phyloP scores from a whole-genome alignment of 2,888 invertebrate genomes.

The Aricia artaxerxes region DNA sequence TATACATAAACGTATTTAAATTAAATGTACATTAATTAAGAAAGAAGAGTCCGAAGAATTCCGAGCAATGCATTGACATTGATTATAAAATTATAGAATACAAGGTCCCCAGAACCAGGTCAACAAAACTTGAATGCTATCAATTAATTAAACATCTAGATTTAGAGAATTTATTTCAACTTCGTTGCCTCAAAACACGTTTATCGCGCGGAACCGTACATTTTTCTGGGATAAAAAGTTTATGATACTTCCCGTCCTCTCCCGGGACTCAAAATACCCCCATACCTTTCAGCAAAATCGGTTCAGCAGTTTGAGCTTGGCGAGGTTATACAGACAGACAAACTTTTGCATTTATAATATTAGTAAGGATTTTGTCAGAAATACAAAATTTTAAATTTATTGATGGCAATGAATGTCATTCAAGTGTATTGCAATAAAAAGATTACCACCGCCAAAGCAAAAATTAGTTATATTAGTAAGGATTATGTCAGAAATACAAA shows the following conservation, averaged over 20 bases:
- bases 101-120: not conserved
- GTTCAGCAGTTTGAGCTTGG: no score
- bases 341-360: no score
- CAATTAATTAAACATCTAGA: not conserved
- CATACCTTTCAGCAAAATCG: no score
- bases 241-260: no score
- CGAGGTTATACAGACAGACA: no score
- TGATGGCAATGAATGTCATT: not conserved
- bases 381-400: not conserved
- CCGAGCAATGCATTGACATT: not conserved
- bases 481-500: not conserved
- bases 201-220: no score
- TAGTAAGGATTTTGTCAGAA: not conserved
- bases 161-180: not conserved
- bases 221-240: no score
- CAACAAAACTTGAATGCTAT: conserved; percentile 4
- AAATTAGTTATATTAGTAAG: no score
- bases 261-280: no score
- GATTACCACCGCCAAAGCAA: no score
- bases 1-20: not conserved
- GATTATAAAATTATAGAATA: not conserved
- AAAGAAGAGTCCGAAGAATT: not conserved
- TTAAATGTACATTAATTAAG: not conserved
- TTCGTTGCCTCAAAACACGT: no score
- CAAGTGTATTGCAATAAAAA: no score